Conservation (phyloP, 92 coral and sea anemone species). For the Palythoa grandis region DNA sequence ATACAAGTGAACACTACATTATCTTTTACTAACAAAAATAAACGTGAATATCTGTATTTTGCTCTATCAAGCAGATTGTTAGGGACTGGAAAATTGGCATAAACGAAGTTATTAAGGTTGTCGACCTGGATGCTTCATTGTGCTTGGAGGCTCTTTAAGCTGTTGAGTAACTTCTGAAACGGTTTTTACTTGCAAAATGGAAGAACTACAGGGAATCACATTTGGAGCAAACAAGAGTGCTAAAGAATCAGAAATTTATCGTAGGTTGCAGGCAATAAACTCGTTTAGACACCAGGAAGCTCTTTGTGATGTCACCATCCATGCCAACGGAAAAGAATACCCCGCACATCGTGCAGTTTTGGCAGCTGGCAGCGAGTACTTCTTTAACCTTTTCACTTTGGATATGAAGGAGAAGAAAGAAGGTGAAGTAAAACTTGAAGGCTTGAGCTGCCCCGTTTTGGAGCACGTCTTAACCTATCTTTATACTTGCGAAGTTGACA, state of each 20-base stretch:
- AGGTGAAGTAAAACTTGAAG: slow-evolving; percentile 41
- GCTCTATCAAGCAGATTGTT: no score
- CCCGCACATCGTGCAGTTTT: slow-evolving; percentile 33
- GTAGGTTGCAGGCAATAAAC: slow-evolving; percentile 22
- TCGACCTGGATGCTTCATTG: background rate
- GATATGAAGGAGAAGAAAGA: slow-evolving; percentile 58
- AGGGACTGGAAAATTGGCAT: slow-evolving; percentile 18
- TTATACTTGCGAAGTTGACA: slow-evolving; percentile 43
- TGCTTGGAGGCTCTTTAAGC: background rate
- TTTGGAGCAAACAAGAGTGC: slow-evolving; percentile 40
- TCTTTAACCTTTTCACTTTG: slow-evolving; percentile 35
- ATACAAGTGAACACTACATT: background rate
- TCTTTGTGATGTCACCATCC: slow-evolving; percentile 35
- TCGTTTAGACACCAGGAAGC: slow-evolving; percentile 33
- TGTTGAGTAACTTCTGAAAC: background rate
- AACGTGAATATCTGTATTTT: background rate
- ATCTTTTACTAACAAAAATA: background rate
- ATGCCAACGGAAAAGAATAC: slow-evolving; percentile 37
- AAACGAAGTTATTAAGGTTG: background rate
- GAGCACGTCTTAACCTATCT: slow-evolving; percentile 48
- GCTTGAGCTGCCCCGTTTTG: slow-evolving; percentile 42
- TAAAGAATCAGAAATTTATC: slow-evolving; percentile 44
- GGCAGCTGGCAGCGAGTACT: slow-evolving; percentile 49
- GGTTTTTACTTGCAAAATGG: background rate
- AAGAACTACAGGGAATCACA: slow-evolving; percentile 40